A percentile compares a stretch with the other conserved stretches of the same genome.
Evolutionary conservation across 1,140 invertebrate species (phyloP).

Genomic region (Gryon sp.): DNA sequence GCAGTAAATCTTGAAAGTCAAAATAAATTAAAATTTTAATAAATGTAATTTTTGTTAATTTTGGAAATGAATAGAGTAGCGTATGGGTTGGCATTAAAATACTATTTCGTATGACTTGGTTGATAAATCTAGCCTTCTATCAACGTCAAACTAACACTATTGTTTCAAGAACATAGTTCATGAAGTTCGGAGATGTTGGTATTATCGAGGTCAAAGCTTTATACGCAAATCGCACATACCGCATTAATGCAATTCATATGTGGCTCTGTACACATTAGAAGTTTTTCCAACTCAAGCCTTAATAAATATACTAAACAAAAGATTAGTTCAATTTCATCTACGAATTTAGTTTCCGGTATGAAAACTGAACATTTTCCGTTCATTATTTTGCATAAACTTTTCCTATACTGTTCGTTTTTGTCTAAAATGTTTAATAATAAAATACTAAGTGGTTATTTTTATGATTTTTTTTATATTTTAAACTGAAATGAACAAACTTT

Average conservation of each 20-base stretch:
- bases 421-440: too few relatives aligned
- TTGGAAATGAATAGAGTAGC: slow-evolving; percentile 23
- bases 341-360: too few relatives aligned
- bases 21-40: neutral
- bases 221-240: slow-evolving; percentile 10
- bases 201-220: slow-evolving; percentile 57
- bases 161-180: slow-evolving; percentile 52
- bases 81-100: slow-evolving; percentile 41
- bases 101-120: slow-evolving; percentile 41
- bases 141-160: slow-evolving; percentile 51
- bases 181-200: slow-evolving; percentile 48
- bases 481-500: too few relatives aligned
- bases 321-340: too few relatives aligned
- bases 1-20: too few relatives aligned
- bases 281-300: neutral
- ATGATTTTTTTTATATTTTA: too few relatives aligned
- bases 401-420: too few relatives aligned
- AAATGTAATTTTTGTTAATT: slow-evolving; percentile 46
- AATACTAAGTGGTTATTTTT: too few relatives aligned
- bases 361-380: too few relatives aligned
- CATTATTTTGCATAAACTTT: too few relatives aligned
- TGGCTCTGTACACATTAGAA: neutral
- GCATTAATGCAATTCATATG: slow-evolving; percentile 44
- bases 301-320: too few relatives aligned
- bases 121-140: slow-evolving; percentile 57